phyloP scores from a whole-genome alignment of 2,888 invertebrate genomes.

The Tetragonisca angustula region DNA sequence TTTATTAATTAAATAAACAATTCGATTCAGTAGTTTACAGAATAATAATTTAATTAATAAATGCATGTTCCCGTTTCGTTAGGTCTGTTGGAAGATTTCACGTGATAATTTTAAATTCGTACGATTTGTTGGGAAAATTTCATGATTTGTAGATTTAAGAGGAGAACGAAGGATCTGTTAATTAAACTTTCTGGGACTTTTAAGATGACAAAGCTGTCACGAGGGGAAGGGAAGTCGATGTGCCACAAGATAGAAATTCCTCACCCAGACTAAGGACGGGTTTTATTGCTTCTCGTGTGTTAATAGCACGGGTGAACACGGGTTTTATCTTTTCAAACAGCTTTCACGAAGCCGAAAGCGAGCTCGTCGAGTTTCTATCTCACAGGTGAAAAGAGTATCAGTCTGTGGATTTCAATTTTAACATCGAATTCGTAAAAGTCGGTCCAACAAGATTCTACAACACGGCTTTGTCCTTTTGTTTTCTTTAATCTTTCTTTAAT shows the following conservation, averaged over 20 bases:
- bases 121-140: not conserved
- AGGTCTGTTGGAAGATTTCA: no score
- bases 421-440: slow-evolving; percentile 10
- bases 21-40: no score
- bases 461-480: not conserved
- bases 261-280: not conserved
- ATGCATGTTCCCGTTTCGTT: no score
- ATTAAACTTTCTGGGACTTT: not conserved
- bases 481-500: no score
- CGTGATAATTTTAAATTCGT: no score
- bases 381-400: slow-evolving; percentile 4
- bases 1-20: no score
- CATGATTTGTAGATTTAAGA: not conserved
- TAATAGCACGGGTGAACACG: slow-evolving; percentile 18
- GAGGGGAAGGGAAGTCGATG: not conserved
- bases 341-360: slow-evolving; percentile 16
- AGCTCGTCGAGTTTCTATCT: slow-evolving; percentile 8
- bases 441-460: slow-evolving; percentile 23
- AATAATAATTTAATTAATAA: no score
- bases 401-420: slow-evolving; percentile 21
- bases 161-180: not conserved
- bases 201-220: not conserved
- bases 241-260: slow-evolving; percentile 13
- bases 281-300: slow-evolving; percentile 32
- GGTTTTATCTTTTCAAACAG: slow-evolving; percentile 12